Evolutionary conservation across 2,888 invertebrate genomes (phyloP).

Genomic region (Camptogramma bilineatum): DNA sequence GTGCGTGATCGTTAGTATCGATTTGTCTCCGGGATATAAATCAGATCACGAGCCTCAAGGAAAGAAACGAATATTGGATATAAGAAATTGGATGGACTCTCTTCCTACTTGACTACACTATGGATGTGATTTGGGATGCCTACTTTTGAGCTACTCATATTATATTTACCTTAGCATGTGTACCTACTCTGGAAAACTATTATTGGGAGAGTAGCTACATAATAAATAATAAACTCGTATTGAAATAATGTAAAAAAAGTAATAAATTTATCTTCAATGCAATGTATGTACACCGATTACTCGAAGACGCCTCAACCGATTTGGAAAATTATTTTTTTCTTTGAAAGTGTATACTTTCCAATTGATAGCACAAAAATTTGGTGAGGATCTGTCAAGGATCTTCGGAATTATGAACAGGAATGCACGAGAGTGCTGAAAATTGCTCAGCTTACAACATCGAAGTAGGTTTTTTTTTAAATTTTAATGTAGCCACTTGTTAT

Average conservation of each 20-base stretch:
- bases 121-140: slow-evolving; percentile 12
- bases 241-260: no score
- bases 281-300: no score
- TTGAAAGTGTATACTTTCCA: no score
- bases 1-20: slow-evolving; percentile 25
- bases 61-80: slow-evolving; percentile 30
- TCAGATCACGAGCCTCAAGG: slow-evolving; percentile 23
- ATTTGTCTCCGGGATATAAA: slow-evolving; percentile 26
- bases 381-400: no score
- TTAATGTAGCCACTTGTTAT: not conserved
- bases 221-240: no score
- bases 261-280: no score
- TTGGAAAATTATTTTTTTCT: no score
- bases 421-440: no score
- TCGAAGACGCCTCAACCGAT: no score
- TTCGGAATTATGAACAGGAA: no score
- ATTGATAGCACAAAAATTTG: no score
- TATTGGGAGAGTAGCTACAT: no score
- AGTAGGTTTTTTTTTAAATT: not conserved
- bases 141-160: not conserved
- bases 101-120: slow-evolving; percentile 8
- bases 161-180: not conserved
- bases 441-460: not conserved
- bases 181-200: not conserved
- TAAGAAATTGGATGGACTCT: slow-evolving; percentile 25